Evolutionary conservation across 2,797 vertebrate genomes (phyloP).

Genomic region (Bradypodion pumilum): DNA sequence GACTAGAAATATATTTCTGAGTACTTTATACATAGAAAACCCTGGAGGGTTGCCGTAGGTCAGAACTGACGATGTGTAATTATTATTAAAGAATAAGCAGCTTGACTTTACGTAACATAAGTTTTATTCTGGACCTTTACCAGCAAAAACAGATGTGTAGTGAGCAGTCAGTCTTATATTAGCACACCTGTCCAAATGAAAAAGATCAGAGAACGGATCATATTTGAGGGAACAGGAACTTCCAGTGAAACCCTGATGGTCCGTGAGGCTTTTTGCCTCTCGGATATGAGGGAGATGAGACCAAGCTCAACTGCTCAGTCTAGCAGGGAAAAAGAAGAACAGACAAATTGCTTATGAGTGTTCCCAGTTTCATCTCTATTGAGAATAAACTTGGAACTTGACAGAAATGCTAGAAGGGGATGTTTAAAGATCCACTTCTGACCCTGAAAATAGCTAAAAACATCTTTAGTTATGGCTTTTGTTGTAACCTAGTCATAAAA

Average conservation of each 20-base stretch:
- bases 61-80: too few species aligned
- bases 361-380: constrained; percentile 56
- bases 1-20: too few species aligned
- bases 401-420: constrained; percentile 64
- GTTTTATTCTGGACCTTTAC: constrained; percentile 62
- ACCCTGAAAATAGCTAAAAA: constrained; percentile 38
- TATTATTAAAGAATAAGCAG: constrained; percentile 30
- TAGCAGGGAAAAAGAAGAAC: constrained; percentile 56
- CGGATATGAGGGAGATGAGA: constrained; percentile 50
- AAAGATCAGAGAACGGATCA: constrained; percentile 59
- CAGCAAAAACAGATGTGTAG: constrained; percentile 67
- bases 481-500: not conserved
- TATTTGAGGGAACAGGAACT: constrained; percentile 53
- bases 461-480: constrained; percentile 20
- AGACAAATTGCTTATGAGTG: constrained; percentile 57
- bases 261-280: constrained; percentile 58
- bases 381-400: constrained; percentile 62
- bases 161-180: constrained; percentile 54
- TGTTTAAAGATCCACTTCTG: constrained; percentile 51
- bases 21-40: too few species aligned
- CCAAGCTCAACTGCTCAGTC: constrained; percentile 62
- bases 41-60: too few species aligned
- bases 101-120: constrained; percentile 60
- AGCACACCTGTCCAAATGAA: constrained; percentile 68
- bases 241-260: constrained; percentile 56